Evolutionary conservation across 2,113 vertebrate genomes (phyloP).

Genomic region (Pholis gunnellus): DNA sequence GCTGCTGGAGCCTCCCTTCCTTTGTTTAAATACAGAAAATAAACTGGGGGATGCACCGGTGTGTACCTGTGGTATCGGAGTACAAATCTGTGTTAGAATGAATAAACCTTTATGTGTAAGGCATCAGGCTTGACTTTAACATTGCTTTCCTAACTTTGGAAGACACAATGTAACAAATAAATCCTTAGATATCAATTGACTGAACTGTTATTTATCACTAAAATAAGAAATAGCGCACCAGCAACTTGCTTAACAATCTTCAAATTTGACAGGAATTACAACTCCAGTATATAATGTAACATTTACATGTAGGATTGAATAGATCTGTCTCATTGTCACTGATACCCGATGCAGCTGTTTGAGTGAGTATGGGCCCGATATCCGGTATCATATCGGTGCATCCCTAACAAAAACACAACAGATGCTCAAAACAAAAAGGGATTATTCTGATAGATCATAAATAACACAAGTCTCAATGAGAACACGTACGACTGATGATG

Average conservation of each 20-base stretch:
- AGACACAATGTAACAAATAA: not conserved
- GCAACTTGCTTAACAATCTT: not conserved
- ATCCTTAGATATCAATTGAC: not conserved
- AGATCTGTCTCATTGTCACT: not conserved
- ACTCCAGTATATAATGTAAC: not conserved
- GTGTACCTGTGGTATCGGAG: not conserved
- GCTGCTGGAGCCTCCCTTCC: not conserved
- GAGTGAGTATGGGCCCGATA: not conserved
- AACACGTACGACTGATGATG: not conserved
- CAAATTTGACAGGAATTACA: not conserved
- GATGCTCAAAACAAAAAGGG: not conserved
- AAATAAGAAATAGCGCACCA: not conserved
- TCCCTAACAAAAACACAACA: not conserved
- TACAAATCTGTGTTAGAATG: not conserved
- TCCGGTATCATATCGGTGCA: not conserved
- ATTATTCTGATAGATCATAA: not conserved
- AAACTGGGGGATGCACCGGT: not conserved
- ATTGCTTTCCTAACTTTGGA: not conserved
- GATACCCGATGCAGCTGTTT: not conserved
- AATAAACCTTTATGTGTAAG: not conserved
- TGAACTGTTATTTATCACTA: not conserved
- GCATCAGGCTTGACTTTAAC: not conserved
- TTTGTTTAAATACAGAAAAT: constrained; percentile 14
- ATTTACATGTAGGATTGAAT: not conserved
- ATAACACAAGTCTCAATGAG: not conserved